Conservation (phyloP, 2,797 vertebrate genomes). For the Tragelaphus eurycerus region DNA sequence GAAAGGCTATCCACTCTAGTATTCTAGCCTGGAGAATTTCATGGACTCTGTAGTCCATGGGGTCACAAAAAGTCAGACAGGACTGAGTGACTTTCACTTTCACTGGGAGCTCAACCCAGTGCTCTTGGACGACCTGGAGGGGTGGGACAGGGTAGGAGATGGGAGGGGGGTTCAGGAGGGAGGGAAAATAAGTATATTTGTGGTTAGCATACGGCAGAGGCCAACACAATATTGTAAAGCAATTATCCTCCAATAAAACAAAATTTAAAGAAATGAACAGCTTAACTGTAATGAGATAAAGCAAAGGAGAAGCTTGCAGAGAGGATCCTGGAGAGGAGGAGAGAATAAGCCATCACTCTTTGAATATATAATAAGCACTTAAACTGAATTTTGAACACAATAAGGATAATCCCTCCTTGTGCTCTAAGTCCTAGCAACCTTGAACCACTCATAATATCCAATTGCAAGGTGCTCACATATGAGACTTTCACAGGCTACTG, state of each 20-base stretch:
- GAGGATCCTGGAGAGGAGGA: not conserved
- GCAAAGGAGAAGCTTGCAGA: not conserved
- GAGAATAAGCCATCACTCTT: not conserved
- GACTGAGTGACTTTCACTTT: not conserved
- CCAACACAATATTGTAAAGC: not conserved
- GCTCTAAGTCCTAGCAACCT: not conserved
- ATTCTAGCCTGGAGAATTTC: not conserved
- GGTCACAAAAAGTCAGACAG: rapidly evolving
- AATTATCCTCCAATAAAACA: not conserved
- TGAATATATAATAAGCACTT: not conserved
- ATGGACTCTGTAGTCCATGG: not conserved
- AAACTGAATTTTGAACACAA: not conserved
- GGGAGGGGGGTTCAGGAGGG: not conserved
- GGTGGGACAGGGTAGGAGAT: not conserved
- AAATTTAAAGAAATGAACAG: not conserved
- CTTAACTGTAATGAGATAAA: not conserved
- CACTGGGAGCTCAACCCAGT: not conserved
- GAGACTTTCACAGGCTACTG: rapidly evolving
- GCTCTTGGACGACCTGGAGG: not conserved
- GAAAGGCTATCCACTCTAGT: not conserved
- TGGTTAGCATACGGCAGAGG: not conserved
- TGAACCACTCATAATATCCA: not conserved
- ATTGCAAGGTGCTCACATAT: too few species aligned
- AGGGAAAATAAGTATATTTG: not conserved
- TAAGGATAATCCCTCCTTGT: not conserved